Evolutionary conservation across 2,888 invertebrate species (phyloP).

Genomic region (Melinaea marsaeus): DNA sequence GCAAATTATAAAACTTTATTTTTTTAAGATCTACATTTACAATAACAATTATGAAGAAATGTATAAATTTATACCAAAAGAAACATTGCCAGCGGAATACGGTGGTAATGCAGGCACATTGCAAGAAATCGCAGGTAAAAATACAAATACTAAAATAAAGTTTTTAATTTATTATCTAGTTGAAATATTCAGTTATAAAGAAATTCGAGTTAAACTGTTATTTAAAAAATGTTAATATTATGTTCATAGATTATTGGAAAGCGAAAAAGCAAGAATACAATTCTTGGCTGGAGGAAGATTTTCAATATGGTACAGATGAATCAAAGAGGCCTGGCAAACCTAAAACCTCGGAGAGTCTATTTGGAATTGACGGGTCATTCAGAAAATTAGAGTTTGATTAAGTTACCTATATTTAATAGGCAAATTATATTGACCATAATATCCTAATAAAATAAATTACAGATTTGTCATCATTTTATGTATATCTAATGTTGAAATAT

Average conservation of each 20-base stretch:
- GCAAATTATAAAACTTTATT: no score
- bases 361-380: slow-evolving; percentile 68
- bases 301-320: slow-evolving; percentile 63
- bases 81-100: slow-evolving; percentile 77
- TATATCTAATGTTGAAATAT: no score
- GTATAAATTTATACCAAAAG: slow-evolving; percentile 67
- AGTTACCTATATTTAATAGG: no score
- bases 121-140: slow-evolving; percentile 34
- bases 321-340: slow-evolving; percentile 66
- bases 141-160: slow-evolving; percentile 15
- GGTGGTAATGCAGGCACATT: slow-evolving; percentile 74
- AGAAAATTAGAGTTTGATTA: slow-evolving; percentile 47
- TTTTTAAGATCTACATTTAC: slow-evolving; percentile 60
- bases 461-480: no score
- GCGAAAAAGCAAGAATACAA: slow-evolving; percentile 60
- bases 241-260: slow-evolving; percentile 39
- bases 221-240: no score
- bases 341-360: slow-evolving; percentile 63
- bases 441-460: no score
- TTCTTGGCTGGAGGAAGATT: slow-evolving; percentile 59
- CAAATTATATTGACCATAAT: no score
- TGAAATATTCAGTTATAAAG: no score
- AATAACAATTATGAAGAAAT: slow-evolving; percentile 63
- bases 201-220: no score
- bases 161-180: no score